Evolutionary conservation across 2,888 invertebrate species (phyloP).

Genomic region (Tinea pellionella): DNA sequence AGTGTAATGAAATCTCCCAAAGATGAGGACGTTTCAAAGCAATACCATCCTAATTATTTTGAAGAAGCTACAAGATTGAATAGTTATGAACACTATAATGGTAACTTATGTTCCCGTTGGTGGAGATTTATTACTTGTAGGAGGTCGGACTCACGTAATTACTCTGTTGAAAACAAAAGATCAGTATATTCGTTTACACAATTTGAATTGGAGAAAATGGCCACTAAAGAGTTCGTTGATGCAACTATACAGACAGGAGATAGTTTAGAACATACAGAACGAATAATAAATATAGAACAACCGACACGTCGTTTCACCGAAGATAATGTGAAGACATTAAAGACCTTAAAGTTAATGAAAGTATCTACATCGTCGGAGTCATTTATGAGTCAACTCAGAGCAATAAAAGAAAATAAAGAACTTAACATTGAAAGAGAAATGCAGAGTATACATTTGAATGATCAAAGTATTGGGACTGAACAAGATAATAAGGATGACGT

Average conservation of each 20-base stretch:
- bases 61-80: conserved; percentile 21
- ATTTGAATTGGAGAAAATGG: conserved; percentile 36
- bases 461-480: background rate
- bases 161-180: conserved; percentile 12
- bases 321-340: background rate
- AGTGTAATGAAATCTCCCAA: conserved; percentile 50
- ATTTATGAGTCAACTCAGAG: background rate
- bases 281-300: background rate
- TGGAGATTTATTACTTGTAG: background rate
- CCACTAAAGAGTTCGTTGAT: conserved; percentile 21
- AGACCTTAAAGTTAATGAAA: background rate
- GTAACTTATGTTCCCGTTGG: background rate
- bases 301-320: background rate
- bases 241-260: conserved; percentile 42
- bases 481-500: background rate
- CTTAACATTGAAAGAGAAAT: conserved; percentile 42
- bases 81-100: background rate
- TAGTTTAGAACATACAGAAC: conserved; percentile 34
- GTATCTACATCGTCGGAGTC: background rate
- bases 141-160: background rate
- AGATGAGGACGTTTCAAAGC: conserved; percentile 27
- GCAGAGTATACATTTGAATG: conserved; percentile 26
- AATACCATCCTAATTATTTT: conserved; percentile 21
- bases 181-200: conserved; percentile 37
- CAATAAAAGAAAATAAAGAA: conserved; percentile 23